Percentiles rank a stretch among this genome's conserved stretches.
Evolutionary conservation across 1,140 invertebrate species (phyloP).

Genomic region (Zaprionus nigranus): DNA sequence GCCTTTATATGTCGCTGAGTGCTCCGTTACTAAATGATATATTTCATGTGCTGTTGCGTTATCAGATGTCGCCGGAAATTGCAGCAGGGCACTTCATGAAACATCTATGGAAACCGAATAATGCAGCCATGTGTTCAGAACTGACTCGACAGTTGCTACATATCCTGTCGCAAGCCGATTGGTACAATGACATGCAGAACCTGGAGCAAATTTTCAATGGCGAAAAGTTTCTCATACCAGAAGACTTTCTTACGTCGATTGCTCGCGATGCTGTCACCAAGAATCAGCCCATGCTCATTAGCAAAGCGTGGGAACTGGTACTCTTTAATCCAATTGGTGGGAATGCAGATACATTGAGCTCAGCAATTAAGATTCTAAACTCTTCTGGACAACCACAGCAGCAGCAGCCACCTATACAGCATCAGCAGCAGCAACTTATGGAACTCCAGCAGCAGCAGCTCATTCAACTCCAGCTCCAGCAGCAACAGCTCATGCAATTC

Average conservation of each 20-base stretch:
- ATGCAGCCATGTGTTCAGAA: background rate
- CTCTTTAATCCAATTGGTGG: background rate
- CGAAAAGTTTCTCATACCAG: conserved; percentile 34
- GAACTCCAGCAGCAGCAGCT: background rate
- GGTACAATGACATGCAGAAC: conserved; percentile 38
- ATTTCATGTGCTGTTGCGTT: conserved; percentile 18
- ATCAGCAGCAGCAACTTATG: background rate
- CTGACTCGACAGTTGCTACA: conserved; percentile 14
- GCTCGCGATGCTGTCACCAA: background rate
- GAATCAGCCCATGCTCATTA: background rate
- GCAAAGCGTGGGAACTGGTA: conserved; percentile 4
- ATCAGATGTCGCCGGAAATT: background rate
- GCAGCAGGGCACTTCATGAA: conserved; percentile 38
- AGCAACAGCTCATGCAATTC: background rate
- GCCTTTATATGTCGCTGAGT: conserved; percentile 22
- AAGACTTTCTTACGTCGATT: conserved; percentile 15
- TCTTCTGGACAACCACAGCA: background rate
- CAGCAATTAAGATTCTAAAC: conserved; percentile 6
- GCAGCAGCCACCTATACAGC: background rate
- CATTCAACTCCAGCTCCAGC: background rate
- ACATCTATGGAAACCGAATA: conserved; percentile 45
- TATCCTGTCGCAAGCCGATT: conserved; percentile 38
- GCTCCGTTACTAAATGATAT: background rate
- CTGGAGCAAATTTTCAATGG: conserved; percentile 18
- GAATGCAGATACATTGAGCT: background rate